Percentiles rank a stretch among this genome's conserved stretches.
Conservation (phyloP, 2,797 vertebrate genomes). For the Acrossocheilus wenchowensis region DNA sequence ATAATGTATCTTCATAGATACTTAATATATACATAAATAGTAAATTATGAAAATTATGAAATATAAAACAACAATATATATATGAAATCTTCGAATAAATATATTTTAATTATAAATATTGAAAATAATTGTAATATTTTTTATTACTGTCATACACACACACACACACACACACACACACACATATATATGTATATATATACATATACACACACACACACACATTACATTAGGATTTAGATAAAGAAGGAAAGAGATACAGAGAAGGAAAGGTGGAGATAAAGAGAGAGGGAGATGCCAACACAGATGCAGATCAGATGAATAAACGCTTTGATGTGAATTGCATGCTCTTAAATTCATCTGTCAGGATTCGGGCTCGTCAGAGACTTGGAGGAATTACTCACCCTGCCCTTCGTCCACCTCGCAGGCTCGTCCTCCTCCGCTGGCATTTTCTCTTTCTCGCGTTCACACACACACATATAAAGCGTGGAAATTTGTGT, state of each 20-base stretch:
- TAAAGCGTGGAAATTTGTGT: conserved; percentile 10
- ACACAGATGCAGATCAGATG: background rate
- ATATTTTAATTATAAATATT: too few species aligned
- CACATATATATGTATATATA: too few species aligned
- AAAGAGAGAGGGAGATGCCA: background rate
- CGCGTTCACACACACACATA: conserved; percentile 24
- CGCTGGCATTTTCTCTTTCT: conserved; percentile 43
- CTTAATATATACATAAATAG: background rate
- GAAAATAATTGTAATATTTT: too few species aligned
- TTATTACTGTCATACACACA: too few species aligned
- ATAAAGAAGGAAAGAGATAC: background rate
- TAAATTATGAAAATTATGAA: too few species aligned
- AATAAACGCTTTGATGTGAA: conserved; percentile 30
- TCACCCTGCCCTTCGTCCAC: conserved; percentile 25
- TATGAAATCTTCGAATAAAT: too few species aligned
- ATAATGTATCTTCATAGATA: background rate
- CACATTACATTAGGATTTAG: background rate
- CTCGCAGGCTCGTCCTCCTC: conserved; percentile 18
- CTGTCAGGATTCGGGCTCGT: conserved; percentile 28
- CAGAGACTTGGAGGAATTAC: conserved; percentile 27
- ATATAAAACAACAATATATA: too few species aligned
- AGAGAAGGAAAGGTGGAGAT: background rate
- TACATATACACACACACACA: background rate
- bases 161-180: too few species aligned
- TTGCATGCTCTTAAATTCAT: conserved; percentile 39